These are phyloP conservation scores for Alloscopus bannaensis DNA, from an alignment of 2,888 invertebrate genomes.

Conservation along the genomic window DNA sequence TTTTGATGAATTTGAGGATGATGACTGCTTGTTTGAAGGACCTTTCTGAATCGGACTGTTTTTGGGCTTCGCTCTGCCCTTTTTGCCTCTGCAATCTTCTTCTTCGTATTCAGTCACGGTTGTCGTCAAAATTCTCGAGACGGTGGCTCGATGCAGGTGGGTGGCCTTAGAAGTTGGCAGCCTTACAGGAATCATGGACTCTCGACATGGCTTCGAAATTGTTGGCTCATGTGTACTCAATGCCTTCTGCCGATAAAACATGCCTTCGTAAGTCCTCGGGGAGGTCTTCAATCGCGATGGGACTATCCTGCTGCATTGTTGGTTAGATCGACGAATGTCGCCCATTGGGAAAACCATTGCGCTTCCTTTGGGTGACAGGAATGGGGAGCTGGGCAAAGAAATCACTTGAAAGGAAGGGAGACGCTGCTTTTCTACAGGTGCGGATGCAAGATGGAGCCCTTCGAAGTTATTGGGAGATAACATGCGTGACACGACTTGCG, in stretches of 20 bases:
- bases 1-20: neutral
- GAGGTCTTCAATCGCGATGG: neutral
- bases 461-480: too few species aligned
- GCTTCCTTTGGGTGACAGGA: neutral
- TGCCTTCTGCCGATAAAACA: slow-evolving; percentile 24
- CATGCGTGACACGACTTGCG: too few species aligned
- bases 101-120: slow-evolving; percentile 32
- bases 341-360: neutral
- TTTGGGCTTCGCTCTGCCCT: neutral
- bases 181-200: neutral
- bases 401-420: slow-evolving; percentile 7
- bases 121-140: slow-evolving; percentile 25
- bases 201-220: neutral
- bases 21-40: neutral
- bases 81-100: neutral
- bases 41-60: neutral
- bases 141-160: slow-evolving; percentile 3
- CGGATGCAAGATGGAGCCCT: neutral
- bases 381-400: neutral
- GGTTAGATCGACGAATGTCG: neutral
- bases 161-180: neutral
- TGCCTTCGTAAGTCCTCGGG: slow-evolving; percentile 11
- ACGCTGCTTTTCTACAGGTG: neutral
- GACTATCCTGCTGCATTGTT: neutral
- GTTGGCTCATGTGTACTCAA: neutral